Evolutionary conservation across 2,888 invertebrate genomes (phyloP), one percentile per base, ranked within the genome.

Genomic region (Troides aeacus): DNA sequence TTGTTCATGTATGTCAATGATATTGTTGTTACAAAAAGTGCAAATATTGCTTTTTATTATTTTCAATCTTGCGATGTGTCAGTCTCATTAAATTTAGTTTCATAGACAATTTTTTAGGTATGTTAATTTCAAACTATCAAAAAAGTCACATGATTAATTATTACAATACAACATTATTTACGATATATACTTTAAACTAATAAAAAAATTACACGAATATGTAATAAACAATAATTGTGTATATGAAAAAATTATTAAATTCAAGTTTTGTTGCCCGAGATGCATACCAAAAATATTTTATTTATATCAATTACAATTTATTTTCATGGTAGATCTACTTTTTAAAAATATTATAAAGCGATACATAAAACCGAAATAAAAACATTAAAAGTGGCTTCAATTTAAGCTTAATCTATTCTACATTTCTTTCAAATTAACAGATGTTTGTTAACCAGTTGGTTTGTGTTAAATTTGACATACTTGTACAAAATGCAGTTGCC

Each of bases 401-500:
- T 50, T 50, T 50, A 5, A 50, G 5, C 10, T 50, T 18, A 17
- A 15, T 50, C 17, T 50, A 50, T 50, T 50, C 17, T 50, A 10
- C 10, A 10, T 50, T 50, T 68, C 62, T n/a, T 39, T n/a, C n/a
- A 10, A 23, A 21, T 79, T 78, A 91, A 76, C 92, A 92, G 8
- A 83, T 79, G 77, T 89, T 92, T 64, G 90, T 91, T 2, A 93
- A 79, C 93, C 93, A 93, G 81, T 75, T 88, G 2, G 93, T 85
- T 82, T 94, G 93, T 5, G 92, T 92, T 69, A 94, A 82, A 76
- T 93, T 93, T n/a, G 83, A 80, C 21, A 90, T 84, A 67, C 86
- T 76, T 2, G 94, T 85, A 81, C 94, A 94, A 83, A 94, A 94
- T 62, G 93, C 89, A 75, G 90, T 89, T 10, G 90, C 84, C 15